phyloP scores from a whole-genome alignment of 2,797 vertebrate genomes.

The Poecilia velifera region DNA sequence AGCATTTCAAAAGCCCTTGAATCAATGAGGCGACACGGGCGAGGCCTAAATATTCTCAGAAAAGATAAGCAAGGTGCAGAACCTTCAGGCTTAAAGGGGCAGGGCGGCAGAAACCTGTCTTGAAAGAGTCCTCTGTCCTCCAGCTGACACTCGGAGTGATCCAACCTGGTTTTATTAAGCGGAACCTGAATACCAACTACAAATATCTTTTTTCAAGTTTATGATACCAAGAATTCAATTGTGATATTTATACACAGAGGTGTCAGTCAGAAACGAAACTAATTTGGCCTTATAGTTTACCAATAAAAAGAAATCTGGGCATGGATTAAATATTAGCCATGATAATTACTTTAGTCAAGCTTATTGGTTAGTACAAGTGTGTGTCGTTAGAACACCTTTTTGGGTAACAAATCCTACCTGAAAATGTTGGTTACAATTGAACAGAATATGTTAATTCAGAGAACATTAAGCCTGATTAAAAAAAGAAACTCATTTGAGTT shows the following conservation, averaged over 20 bases:
- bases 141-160: neutral
- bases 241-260: neutral
- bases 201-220: neutral
- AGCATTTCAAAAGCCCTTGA: neutral
- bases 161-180: neutral
- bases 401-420: neutral
- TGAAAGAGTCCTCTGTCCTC: neutral
- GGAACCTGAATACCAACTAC: neutral
- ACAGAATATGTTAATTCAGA: neutral
- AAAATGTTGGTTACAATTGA: neutral
- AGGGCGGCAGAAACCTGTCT: constrained; percentile 9
- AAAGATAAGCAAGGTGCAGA: constrained; percentile 54
- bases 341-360: neutral
- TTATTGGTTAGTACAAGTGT: neutral
- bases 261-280: neutral
- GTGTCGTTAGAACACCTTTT: neutral
- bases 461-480: neutral
- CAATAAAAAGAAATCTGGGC: neutral
- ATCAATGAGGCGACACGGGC: constrained; percentile 10
- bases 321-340: neutral
- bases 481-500: neutral
- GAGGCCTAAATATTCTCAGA: constrained; percentile 60
- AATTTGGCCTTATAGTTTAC: neutral
- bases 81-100: constrained; percentile 38
- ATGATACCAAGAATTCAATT: neutral